Evolutionary conservation across 2,113 vertebrate species (phyloP).

Genomic region (Variabilichromis moorii): DNA sequence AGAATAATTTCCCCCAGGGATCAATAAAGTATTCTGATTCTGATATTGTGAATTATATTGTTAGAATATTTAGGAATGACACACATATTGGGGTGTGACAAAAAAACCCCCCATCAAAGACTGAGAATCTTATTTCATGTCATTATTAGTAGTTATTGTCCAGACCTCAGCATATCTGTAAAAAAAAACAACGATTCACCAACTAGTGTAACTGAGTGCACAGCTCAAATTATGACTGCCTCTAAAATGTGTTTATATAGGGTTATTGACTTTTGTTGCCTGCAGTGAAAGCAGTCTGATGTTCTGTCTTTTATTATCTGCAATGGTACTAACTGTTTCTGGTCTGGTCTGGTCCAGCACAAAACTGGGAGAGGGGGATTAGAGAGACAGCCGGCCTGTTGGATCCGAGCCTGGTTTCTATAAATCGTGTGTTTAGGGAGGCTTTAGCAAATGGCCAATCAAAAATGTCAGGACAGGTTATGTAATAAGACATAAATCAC

Average conservation of each 20-base stretch:
- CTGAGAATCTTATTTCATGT: background rate
- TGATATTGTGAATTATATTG: background rate
- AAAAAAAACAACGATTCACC: background rate
- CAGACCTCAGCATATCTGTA: background rate
- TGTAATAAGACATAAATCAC: background rate
- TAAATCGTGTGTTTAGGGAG: constrained; percentile 4
- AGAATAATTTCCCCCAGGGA: no score
- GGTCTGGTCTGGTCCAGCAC: background rate
- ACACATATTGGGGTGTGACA: no score
- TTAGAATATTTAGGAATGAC: background rate
- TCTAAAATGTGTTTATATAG: background rate
- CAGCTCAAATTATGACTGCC: background rate
- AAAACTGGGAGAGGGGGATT: constrained; percentile 1
- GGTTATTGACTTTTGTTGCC: background rate
- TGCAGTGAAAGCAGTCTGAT: background rate
- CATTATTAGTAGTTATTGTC: background rate
- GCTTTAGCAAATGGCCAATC: constrained; percentile 1
- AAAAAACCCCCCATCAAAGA: fast-evolving
- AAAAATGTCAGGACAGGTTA: background rate
- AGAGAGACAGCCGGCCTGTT: background rate
- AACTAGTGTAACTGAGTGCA: background rate
- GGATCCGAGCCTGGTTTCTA: background rate
- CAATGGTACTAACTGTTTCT: background rate
- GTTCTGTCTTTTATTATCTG: background rate
- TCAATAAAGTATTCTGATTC: no score